A percentile compares a stretch with the other conserved stretches of the same genome.
Conservation (phyloP, 2,113 vertebrate genomes). For the Dolichallabes microphthalmus region DNA sequence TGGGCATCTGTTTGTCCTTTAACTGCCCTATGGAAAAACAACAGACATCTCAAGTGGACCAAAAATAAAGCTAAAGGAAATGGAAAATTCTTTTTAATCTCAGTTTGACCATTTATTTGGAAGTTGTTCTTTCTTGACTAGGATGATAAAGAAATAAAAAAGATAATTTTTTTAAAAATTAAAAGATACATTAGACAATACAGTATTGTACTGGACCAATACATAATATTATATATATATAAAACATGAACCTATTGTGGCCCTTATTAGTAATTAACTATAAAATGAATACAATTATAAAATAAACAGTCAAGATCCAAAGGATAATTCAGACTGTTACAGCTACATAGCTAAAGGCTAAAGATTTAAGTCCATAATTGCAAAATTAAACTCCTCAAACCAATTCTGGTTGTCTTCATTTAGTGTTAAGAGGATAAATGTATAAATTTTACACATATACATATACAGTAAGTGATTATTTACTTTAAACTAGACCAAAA, state of each 20-base stretch:
- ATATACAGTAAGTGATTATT: not conserved
- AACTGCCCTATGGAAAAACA: not conserved
- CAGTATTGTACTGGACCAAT: not conserved
- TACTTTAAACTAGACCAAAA: not conserved
- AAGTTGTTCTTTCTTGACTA: not conserved
- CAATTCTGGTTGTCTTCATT: not conserved
- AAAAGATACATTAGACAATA: not conserved
- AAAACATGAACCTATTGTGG: not conserved
- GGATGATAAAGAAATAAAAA: not conserved
- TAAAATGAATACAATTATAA: too few relatives aligned
- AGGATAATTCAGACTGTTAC: not conserved
- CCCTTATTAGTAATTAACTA: not conserved
- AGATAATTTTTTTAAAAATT: not conserved
- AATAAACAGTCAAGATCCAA: not conserved
- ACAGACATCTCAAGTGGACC: not conserved
- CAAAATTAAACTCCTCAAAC: not conserved
- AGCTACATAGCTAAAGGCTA: not conserved
- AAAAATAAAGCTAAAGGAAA: not conserved
- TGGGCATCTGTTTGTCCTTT: constrained; percentile 8
- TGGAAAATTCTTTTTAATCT: constrained; percentile 7
- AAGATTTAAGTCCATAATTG: not conserved
- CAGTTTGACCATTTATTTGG: not conserved
- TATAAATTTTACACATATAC: not conserved
- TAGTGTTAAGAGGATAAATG: not conserved
- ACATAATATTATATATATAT: not conserved